Base-by-base conservation (phyloP, 92 coral and sea anemone genomes). In the Desmophyllum pertusum region DNA sequence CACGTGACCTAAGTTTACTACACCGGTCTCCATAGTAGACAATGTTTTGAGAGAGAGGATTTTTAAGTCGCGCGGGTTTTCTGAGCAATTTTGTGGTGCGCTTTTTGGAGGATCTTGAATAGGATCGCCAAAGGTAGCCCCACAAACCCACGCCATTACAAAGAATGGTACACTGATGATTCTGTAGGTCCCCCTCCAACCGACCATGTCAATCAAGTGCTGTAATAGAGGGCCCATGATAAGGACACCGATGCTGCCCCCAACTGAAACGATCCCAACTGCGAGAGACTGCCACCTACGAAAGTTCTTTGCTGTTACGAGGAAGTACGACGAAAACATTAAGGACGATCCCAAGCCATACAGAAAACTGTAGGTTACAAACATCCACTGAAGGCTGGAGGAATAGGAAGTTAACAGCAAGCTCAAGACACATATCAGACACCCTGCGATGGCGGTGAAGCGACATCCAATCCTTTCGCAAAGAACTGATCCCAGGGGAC, bases 381-480 rank as follows among this genome's bases (percentile, higher is more conserved):
- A 88, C 74, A 91, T 52, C 38, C 50, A 78, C 11, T 66, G 17
- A 6, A 88, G 73, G 52, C 87, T 76, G 11, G 61, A 37, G 4
- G 84, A 62, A 68, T 57, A 91, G 3, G 94, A 85, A 15, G 94
- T 83, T 39, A 84, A 41, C 13, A 91, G 23, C 65, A 91, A 76
- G 30, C 94, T 80, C 57, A 75, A 59, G 0, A 77, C 69, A 65
- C 89, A 91, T 63, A 73, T 37, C 64, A 80, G 62, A 38, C 87
- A 83, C 15, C 94, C 94, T 27, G 75, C 52, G 25, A 91, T 37
- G 8, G 94, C 83, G 31, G 86, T 80, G 57, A 75, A 36, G 35
- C 92, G 92, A 23, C 87, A 79, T 68, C 76, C 81, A 46, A 85
- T 70, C 39, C 48, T 43, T 65, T 70, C 55, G 70, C 86, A 76